Base-by-base conservation (phyloP, 2,797 vertebrate genomes). In the Acrossocheilus fasciatus region DNA sequence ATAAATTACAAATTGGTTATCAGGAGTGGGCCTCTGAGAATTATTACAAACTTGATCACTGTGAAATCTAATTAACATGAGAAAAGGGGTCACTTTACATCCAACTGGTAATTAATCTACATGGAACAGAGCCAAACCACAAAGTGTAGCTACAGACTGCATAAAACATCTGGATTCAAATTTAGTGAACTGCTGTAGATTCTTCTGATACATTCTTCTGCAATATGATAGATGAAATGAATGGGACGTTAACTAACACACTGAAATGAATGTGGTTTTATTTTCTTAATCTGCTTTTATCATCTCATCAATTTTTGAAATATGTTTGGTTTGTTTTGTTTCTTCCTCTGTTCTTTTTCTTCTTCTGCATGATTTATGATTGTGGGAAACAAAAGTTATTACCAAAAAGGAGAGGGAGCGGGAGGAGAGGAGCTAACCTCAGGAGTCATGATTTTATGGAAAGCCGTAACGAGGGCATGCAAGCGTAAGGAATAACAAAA, bases 51-150 rank as follows among this genome's bases (percentile, higher is more conserved):
- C 41, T 50, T 81, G 41, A 64, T 81, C 43, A 47, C 59, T 47
- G 26, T 34, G 17, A 30, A 81, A 68, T 81, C 17, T 81, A 68
- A 68, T 79, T 79, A 45, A 81, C 78, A 68, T 81, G 26, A 81
- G 78, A 81, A 81, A 81, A 17, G 17, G n/a, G 26, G 26, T 45
- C 6, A 66, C 78, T 81, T 81, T 81, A 81, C n/a, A 81, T 81
- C 26, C 6, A 81, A 68, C 23, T 23, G 26, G 62, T 68, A 47
- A 50, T 66, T 68, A 68, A 81, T 64, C 59, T 34, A 66, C 78
- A 64, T 2, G 0, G 17, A 68, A 45, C 5, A 1, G 26, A 50
- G 62, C 26, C 17, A 47, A 50, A 81, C 2, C 18, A 81, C n/a
- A 30, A 80, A 81, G 43, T 50, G 59, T 68, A 14, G 43, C 26